Base-by-base conservation (phyloP, 1,140 invertebrate genomes). In the Lordiphosa clarofinis region DNA sequence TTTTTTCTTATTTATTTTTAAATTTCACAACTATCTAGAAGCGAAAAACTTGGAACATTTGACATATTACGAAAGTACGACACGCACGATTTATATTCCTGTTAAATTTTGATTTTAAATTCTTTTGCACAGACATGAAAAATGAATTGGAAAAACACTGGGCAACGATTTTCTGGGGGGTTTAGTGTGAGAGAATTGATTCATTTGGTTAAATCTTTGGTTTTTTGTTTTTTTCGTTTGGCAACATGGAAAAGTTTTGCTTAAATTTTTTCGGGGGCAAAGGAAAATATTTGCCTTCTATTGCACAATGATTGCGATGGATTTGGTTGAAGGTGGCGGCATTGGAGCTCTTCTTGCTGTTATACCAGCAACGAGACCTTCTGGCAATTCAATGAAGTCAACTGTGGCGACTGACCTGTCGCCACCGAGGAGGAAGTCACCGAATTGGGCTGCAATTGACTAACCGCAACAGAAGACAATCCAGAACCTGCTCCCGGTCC, bases 11-110 rank as follows among this genome's bases (percentile, higher is more conserved):
- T 44, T 11, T 28, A n/a, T 24, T 33, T 61, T 48, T 82, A 82
- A 84, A 78, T 84, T 84, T 84, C 73, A 84, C 78, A 76, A 73
- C 78, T 84, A 84, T 78, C 78, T 84, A 84, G 69, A 81, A 82
- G 76, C 76, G 73, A 46, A 76, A 84, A 73, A 73, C 46, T 60
- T 73, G 68, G 59, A 84, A 82, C 67, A 46, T 64, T 48, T 64
- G 28, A 74, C 65, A 81, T 81, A 59, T 78, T 70, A 78, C 74
- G 28, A 81, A 47, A 68, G 36, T 61, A 79, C 70, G 48, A 79
- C 64, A 81, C 75, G 64, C 53, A 78, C 47, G 56, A 59, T 63
- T 72, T 54, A 52, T 57, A 67, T 58, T 39, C 37, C 39, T 61
- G 53, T 63, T 71, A 13, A 28, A 43, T 61, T 65, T 79, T 63